Evolutionary conservation across 1,140 invertebrate species (phyloP), one percentile per base, ranked within the genome.

Genomic region (Phymorhynchus buccinoides): DNA sequence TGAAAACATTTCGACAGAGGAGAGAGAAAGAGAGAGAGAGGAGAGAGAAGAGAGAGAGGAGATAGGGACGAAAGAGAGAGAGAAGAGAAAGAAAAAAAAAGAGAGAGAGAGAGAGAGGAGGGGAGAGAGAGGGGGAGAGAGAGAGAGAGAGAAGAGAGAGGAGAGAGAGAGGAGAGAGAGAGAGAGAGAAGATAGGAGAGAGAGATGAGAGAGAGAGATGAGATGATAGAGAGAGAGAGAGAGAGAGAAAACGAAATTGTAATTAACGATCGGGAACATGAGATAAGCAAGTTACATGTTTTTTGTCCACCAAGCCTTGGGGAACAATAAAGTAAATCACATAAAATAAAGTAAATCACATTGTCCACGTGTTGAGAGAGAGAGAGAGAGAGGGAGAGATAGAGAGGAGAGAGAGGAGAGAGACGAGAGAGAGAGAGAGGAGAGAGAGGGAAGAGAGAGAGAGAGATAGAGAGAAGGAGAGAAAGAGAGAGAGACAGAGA

Each of bases 201-300:
- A 35, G 62, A 12, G 56, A 48, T n/a, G 44, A 77, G 42, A 84
- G 48, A 48, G 22, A 84, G 48, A 7, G 14, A 9, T 32, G 37
- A 18, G 37, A 22, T 37, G 22, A 75, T 66, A 84, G 6, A 71
- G 42, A 84, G 56, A 35, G 62, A 66, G 62, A 83, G 62, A 39
- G 37, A 83, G 32, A 37, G 68, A 42, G 68, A 27, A 39, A 62
- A 66, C 32, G 32, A 82, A 0, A 32, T 16, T n/a, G 16, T 56
- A 14, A 30, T 82, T 41, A 52, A 52, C n/a, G 16, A 52, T n/a
- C 22, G 41, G 42, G 22, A 52, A 52, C 9, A 52, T 7, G 3
- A 22, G 27, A 14, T 39, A 83, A 66, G n/a, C 22, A 66, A 66
- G 81, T 35, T 35, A 41, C n/a, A 22, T 3, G 39, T 18, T 83